A percentile compares a stretch with the other conserved stretches of the same genome.
Conservation (phyloP, 2,797 vertebrate genomes). For the Notoglanidium macrostoma region DNA sequence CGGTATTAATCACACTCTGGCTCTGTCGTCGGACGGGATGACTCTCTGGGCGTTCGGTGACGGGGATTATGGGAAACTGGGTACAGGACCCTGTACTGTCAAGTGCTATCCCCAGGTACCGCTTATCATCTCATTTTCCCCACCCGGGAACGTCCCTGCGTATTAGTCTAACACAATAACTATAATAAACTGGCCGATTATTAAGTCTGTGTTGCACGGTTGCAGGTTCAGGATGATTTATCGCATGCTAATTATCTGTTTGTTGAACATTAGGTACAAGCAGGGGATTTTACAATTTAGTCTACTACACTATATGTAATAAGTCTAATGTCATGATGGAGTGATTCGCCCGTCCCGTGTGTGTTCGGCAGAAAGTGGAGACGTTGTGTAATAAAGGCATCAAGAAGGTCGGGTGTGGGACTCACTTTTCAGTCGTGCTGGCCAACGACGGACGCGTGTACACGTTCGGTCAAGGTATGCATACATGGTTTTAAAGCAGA, state of each 20-base stretch:
- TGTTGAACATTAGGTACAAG: background rate
- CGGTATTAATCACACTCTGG: slow-evolving; percentile 81
- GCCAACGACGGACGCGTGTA: slow-evolving; percentile 78
- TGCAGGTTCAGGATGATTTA: background rate
- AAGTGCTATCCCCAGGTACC: slow-evolving; percentile 82
- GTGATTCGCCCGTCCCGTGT: background rate
- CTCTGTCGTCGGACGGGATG: slow-evolving; percentile 77
- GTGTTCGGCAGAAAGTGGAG: slow-evolving; percentile 77
- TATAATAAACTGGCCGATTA: background rate
- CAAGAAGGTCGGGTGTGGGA: slow-evolving; percentile 79
- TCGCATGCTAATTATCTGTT: background rate
- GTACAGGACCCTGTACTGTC: slow-evolving; percentile 78
- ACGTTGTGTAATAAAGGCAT: slow-evolving; percentile 79
- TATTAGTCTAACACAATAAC: background rate
- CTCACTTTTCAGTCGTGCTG: slow-evolving; percentile 80
- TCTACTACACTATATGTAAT: background rate
- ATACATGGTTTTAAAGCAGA: no score
- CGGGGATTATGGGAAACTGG: slow-evolving; percentile 82
- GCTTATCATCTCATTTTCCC: background rate
- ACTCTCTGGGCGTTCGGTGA: slow-evolving; percentile 82
- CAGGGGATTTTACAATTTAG: background rate
- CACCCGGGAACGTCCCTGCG: background rate
- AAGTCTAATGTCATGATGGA: background rate
- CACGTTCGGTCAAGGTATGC: slow-evolving; percentile 82
- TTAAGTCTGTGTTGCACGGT: background rate